A percentile compares a stretch with the other conserved stretches of the same genome.
Evolutionary conservation across 2,113 vertebrate genomes (phyloP).

Genomic region (Struthidea cinerea): DNA sequence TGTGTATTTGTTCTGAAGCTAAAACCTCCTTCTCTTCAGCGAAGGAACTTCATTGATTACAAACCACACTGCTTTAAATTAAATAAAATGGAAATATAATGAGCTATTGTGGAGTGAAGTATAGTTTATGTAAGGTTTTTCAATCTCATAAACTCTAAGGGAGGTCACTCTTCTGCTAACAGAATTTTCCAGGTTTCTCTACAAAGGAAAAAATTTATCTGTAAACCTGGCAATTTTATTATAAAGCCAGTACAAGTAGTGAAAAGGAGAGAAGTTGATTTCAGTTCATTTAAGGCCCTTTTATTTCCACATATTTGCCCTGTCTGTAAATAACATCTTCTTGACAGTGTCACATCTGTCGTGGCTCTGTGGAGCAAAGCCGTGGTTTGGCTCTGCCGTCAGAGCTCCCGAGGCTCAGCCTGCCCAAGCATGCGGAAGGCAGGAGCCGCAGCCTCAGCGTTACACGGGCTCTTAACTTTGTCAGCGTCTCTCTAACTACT

Average conservation of each 20-base stretch:
- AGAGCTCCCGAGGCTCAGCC: background rate
- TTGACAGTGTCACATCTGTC: background rate
- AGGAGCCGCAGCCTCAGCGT: background rate
- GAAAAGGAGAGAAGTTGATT: background rate
- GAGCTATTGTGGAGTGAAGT: slow-evolving; percentile 22
- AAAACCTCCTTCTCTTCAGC: slow-evolving; percentile 19
- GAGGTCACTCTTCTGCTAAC: slow-evolving; percentile 1
- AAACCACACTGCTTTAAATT: slow-evolving; percentile 30
- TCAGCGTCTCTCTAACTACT: background rate
- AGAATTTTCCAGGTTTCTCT: slow-evolving; percentile 1
- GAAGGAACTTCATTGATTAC: slow-evolving; percentile 24
- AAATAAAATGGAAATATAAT: slow-evolving; percentile 53
- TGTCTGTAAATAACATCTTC: background rate
- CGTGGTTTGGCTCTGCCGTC: background rate
- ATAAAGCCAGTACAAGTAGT: background rate
- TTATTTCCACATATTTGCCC: slow-evolving; percentile 1
- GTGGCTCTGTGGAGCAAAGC: background rate
- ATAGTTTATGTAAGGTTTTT: slow-evolving; percentile 41
- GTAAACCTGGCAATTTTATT: background rate
- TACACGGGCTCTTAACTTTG: background rate
- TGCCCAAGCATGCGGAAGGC: rapidly evolving
- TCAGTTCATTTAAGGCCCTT: background rate
- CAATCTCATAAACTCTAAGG: background rate
- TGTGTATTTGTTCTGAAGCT: slow-evolving; percentile 48
- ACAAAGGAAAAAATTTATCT: background rate